These are phyloP conservation scores for Sciaenops ocellatus DNA, from an alignment of 2,797 vertebrate genomes.

Conservation along the genomic window DNA sequence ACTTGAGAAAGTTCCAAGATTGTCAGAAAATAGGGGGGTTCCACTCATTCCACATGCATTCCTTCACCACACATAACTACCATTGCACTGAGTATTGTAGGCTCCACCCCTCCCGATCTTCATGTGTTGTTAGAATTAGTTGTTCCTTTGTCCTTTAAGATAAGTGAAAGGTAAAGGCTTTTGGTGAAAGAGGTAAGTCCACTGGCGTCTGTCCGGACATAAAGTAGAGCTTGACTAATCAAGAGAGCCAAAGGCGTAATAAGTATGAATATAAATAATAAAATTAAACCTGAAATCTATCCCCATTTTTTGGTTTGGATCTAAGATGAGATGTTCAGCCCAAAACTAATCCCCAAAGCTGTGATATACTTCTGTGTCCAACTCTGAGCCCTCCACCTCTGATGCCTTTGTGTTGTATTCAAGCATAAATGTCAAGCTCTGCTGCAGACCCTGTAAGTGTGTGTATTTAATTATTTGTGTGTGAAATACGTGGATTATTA, in stretches of 20 bases:
- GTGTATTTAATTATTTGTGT: conserved; percentile 6
- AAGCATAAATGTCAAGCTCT: conserved; percentile 47
- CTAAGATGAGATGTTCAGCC: background rate
- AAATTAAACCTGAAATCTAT: conserved; percentile 17
- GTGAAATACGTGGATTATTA: background rate
- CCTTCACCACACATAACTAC: conserved; percentile 17
- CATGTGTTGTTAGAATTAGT: conserved; percentile 25
- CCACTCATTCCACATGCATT: conserved; percentile 53
- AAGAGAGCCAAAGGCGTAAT: background rate
- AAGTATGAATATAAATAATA: too few species aligned
- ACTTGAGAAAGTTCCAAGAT: conserved; percentile 50
- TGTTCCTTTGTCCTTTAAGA: background rate
- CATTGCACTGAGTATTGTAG: conserved; percentile 8
- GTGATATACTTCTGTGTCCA: background rate
- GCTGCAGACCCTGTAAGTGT: conserved; percentile 28
- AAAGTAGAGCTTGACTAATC: conserved; percentile 57
- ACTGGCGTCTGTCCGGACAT: conserved; percentile 7
- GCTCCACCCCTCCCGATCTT: conserved; percentile 7
- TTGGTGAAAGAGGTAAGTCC: conserved; percentile 45
- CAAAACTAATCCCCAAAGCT: conserved; percentile 15
- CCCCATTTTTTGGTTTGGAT: background rate
- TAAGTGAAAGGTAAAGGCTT: conserved; percentile 18
- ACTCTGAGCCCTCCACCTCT: background rate
- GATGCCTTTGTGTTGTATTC: background rate
- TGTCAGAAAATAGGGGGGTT: conserved; percentile 38